Percentiles rank a stretch among this genome's conserved stretches.
Conservation (phyloP, 2,113 vertebrate species). For the Pteropus alecto region DNA sequence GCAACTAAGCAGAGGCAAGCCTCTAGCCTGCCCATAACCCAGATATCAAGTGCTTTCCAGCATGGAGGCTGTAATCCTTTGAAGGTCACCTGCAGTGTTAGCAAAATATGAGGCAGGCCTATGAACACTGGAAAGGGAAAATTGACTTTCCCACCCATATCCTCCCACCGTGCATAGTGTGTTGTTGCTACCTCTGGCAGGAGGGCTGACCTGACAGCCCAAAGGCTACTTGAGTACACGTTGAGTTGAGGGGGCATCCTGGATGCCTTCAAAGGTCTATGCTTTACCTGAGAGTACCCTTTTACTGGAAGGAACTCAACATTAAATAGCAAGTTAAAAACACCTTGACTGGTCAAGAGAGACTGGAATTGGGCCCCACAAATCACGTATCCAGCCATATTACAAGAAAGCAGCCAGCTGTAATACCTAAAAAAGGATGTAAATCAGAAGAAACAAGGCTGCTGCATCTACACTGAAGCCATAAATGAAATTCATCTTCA, state of each 20-base stretch:
- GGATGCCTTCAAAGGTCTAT: not conserved
- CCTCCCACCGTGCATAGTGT: not conserved
- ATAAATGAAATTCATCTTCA: not conserved
- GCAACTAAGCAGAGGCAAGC: no score
- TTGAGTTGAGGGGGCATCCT: not conserved
- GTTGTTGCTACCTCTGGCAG: not conserved
- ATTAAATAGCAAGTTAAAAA: not conserved
- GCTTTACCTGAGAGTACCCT: not conserved
- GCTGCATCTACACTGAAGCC: rapidly evolving
- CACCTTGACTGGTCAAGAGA: not conserved
- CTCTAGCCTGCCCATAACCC: rapidly evolving
- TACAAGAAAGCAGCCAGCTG: not conserved
- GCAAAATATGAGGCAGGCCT: not conserved
- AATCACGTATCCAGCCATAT: not conserved
- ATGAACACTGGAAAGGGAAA: not conserved
- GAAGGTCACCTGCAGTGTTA: no score
- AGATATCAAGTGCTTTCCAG: not conserved
- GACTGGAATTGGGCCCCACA: not conserved
- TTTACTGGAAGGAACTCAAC: not conserved
- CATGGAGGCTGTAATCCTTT: not conserved
- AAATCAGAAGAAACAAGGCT: not conserved
- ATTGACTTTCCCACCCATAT: not conserved
- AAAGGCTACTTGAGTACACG: not conserved
- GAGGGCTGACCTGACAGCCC: not conserved
- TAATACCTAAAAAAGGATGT: not conserved